Conservation (phyloP, 2,113 vertebrate species). For the Lampris incognitus region DNA sequence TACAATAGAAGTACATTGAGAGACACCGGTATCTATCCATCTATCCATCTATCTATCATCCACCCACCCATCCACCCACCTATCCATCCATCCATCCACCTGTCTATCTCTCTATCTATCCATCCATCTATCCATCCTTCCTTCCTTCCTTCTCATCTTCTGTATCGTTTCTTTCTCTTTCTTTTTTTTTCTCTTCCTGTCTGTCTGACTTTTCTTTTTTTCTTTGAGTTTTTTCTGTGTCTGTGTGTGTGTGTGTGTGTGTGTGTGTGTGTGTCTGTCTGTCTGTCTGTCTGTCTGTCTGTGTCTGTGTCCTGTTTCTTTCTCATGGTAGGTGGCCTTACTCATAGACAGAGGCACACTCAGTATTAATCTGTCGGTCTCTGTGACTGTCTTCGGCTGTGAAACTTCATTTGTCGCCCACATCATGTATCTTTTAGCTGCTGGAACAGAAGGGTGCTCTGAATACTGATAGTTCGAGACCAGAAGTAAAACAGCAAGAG, state of each 20-base stretch:
- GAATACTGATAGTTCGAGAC: background rate
- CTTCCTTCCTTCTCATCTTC: background rate
- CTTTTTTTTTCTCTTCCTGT: constrained; percentile 20
- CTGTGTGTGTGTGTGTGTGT: constrained; percentile 9
- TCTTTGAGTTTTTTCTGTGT: constrained; percentile 6
- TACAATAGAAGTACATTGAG: too few species aligned
- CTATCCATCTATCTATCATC: too few species aligned
- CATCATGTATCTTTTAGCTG: constrained; percentile 35
- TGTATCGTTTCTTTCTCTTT: background rate
- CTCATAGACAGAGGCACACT: too few species aligned
- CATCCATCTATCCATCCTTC: constrained; percentile 7
- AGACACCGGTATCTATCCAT: too few species aligned
- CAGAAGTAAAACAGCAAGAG: too few species aligned
- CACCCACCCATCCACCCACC: too few species aligned
- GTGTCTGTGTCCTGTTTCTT: background rate
- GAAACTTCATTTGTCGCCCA: constrained; percentile 24
- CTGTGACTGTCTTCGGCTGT: constrained; percentile 11
- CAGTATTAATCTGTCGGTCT: background rate
- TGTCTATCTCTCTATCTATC: too few species aligned
- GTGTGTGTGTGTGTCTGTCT: background rate
- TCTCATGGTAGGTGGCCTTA: constrained; percentile 14
- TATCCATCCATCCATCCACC: too few species aligned
- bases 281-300: background rate
- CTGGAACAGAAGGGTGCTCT: constrained; percentile 32
- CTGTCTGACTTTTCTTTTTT: constrained; percentile 27